Conservation (phyloP, 1,140 invertebrate genomes). For the Cyphomyrmex costatus region DNA sequence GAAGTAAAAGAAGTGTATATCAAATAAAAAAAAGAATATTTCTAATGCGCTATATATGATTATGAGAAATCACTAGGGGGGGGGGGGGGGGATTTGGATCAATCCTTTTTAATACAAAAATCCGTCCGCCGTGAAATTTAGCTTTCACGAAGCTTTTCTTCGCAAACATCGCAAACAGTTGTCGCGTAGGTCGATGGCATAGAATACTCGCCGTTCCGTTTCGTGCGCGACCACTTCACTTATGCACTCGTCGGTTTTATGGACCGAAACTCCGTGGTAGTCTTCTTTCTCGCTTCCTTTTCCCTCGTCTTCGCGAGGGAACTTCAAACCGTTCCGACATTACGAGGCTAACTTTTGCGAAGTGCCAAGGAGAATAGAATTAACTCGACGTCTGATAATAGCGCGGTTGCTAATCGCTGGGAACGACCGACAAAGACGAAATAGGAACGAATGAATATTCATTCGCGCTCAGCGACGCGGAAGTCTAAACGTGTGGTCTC, state of each 20-base stretch:
- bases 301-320: slow-evolving; percentile 9
- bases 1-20: not conserved
- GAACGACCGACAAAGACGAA: slow-evolving; percentile 52
- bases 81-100: not conserved
- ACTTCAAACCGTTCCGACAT: slow-evolving; percentile 71
- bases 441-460: slow-evolving; percentile 64
- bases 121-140: not conserved
- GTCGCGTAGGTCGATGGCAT: slow-evolving; percentile 71
- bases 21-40: not conserved
- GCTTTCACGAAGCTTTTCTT: slow-evolving; percentile 24
- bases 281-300: slow-evolving; percentile 35
- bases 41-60: not conserved
- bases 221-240: slow-evolving; percentile 78
- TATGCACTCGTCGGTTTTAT: slow-evolving; percentile 79
- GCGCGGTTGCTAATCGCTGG: slow-evolving; percentile 58
- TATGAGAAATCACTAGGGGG: not conserved
- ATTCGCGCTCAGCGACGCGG: slow-evolving; percentile 48
- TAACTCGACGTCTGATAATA: slow-evolving; percentile 61
- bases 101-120: not conserved
- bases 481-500: slow-evolving; percentile 56
- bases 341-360: slow-evolving; percentile 49
- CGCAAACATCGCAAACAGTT: slow-evolving; percentile 43
- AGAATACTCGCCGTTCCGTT: slow-evolving; percentile 74
- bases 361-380: slow-evolving; percentile 54
- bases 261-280: slow-evolving; percentile 73